phyloP scores from a whole-genome alignment of 1,140 invertebrate species.

The Aphaenogaster rudis region DNA sequence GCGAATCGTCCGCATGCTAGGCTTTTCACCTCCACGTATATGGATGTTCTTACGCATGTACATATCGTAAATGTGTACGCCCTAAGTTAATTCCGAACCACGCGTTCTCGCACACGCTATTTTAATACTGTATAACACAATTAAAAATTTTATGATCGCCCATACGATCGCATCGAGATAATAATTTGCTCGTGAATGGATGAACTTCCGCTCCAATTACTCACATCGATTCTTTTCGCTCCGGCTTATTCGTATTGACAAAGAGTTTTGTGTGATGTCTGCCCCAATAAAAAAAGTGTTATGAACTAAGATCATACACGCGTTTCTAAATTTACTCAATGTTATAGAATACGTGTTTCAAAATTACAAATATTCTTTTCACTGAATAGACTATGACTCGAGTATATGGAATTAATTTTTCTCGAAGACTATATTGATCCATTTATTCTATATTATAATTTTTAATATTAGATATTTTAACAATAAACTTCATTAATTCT shows the following conservation, averaged over 20 bases:
- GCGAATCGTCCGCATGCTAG: constrained; percentile 51
- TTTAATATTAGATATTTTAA: constrained; percentile 33
- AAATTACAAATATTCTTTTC: neutral
- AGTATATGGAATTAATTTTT: neutral
- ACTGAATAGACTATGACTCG: neutral
- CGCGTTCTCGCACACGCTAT: neutral
- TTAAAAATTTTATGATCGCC: constrained; percentile 3
- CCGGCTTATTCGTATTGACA: neutral
- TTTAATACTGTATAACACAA: neutral
- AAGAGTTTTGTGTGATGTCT: neutral
- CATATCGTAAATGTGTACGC: constrained; percentile 39
- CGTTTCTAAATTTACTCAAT: neutral
- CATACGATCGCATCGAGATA: neutral
- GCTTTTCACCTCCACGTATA: constrained; percentile 20
- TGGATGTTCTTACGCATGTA: constrained; percentile 44
- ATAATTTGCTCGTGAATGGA: neutral
- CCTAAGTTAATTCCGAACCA: constrained; percentile 22
- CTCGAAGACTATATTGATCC: no score
- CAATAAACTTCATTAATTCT: neutral
- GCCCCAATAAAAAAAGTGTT: neutral
- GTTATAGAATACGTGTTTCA: neutral
- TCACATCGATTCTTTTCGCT: neutral
- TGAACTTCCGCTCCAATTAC: constrained; percentile 3
- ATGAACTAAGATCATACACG: neutral
- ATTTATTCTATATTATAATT: neutral